Evolutionary conservation across 2,797 vertebrate genomes (phyloP).

Genomic region (Danio kyathit): DNA sequence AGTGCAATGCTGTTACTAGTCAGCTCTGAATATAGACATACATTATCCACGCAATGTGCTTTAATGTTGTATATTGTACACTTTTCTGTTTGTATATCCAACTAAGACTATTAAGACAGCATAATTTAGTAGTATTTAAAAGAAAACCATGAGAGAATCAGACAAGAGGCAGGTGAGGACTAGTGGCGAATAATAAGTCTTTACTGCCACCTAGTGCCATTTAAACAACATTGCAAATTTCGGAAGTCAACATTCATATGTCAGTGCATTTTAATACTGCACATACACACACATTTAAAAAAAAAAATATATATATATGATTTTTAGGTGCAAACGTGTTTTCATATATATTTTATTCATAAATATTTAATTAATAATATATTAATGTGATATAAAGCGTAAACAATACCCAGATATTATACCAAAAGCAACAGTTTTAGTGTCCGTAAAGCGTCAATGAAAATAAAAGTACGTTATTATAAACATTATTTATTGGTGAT

Average conservation of each 20-base stretch:
- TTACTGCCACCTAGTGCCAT: slow-evolving; percentile 2
- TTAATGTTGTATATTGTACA: not conserved
- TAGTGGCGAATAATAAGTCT: not conserved
- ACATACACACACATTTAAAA: not conserved
- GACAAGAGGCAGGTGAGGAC: not conserved
- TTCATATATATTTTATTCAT: not conserved
- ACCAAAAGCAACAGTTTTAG: not conserved
- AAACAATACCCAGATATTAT: not conserved
- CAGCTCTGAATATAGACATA: not conserved
- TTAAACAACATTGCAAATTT: not conserved
- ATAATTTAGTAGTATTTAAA: not conserved
- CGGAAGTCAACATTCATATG: not conserved
- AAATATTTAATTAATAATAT: not conserved
- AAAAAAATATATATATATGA: too few species aligned
- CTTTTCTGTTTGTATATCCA: not conserved
- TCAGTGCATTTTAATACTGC: not conserved
- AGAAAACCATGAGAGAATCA: not conserved
- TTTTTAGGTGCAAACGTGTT: not conserved
- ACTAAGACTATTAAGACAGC: not conserved
- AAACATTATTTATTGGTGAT: too few species aligned
- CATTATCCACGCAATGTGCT: not conserved
- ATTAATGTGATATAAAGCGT: not conserved
- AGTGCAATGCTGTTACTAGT: not conserved
- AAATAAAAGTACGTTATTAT: not conserved
- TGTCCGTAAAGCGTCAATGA: not conserved